phyloP scores from a whole-genome alignment of 2,797 vertebrate genomes.

The Aldrovandia affinis region DNA sequence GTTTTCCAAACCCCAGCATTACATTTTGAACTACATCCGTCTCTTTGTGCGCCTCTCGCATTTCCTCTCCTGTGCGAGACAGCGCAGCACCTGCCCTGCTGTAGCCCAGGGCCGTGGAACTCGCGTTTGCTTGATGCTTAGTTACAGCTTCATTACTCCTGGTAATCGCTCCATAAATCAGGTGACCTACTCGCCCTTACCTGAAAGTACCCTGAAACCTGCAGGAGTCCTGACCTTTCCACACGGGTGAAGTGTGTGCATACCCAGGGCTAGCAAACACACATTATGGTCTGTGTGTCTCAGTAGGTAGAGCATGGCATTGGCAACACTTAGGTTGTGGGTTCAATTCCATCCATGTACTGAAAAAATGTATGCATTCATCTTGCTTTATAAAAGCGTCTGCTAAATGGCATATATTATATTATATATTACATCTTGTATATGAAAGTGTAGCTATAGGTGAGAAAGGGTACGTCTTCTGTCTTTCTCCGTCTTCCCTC shows the following conservation, averaged over 20 bases:
- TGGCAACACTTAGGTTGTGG: too few relatives aligned
- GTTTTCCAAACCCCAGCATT: conserved; percentile 39
- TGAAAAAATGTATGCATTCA: too few relatives aligned
- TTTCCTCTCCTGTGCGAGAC: conserved; percentile 41
- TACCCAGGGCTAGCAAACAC: not conserved
- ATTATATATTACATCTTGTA: too few relatives aligned
- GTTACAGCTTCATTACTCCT: not conserved
- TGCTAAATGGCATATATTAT: too few relatives aligned
- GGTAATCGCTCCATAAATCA: not conserved
- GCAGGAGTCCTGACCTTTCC: not conserved
- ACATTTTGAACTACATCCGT: conserved; percentile 48
- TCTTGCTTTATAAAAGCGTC: too few relatives aligned
- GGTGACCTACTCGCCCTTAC: not conserved
- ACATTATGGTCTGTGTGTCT: too few relatives aligned
- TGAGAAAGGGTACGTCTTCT: too few relatives aligned
- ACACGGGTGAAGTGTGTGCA: not conserved
- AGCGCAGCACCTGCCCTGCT: conserved; percentile 21
- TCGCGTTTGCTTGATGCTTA: not conserved
- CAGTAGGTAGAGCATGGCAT: too few relatives aligned
- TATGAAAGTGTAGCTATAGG: too few relatives aligned
- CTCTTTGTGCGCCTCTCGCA: conserved; percentile 49
- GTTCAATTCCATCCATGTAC: too few relatives aligned
- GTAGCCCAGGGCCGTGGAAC: conserved; percentile 47
- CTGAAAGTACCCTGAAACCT: not conserved
- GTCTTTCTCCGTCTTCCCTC: too few relatives aligned